These are phyloP conservation scores for Galendromus occidentalis DNA, from an alignment of 1,140 invertebrate genomes.

Conservation along the genomic window DNA sequence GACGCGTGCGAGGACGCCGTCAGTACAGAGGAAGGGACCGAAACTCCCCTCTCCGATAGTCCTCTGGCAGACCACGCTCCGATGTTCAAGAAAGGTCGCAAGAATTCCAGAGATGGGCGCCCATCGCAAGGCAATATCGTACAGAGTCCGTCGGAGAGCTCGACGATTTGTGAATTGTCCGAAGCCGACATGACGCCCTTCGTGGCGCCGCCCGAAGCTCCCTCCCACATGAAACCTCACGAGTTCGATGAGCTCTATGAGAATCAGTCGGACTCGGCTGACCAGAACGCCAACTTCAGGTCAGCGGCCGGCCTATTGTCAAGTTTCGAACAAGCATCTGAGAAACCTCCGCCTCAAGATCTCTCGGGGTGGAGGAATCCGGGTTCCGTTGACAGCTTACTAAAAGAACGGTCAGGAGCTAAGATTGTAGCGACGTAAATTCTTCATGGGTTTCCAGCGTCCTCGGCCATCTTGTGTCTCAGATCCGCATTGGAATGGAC, in stretches of 20 bases:
- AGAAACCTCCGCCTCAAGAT: background rate
- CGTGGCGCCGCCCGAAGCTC: background rate
- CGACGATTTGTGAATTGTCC: background rate
- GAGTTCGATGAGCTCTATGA: slow-evolving; percentile 2
- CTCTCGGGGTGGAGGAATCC: background rate
- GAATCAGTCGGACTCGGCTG: background rate
- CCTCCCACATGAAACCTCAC: background rate
- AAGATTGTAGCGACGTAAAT: background rate
- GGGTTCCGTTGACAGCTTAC: too few species aligned
- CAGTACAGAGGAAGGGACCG: background rate
- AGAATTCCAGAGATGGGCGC: background rate
- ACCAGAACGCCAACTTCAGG: background rate
- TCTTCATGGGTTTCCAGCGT: slow-evolving; percentile 39
- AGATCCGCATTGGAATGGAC: slow-evolving; percentile 87
- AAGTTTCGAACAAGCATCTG: background rate
- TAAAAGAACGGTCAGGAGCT: background rate
- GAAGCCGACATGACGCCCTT: background rate
- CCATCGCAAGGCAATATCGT: background rate
- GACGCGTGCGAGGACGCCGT: slow-evolving; percentile 41
- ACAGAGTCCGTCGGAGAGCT: slow-evolving; percentile 6
- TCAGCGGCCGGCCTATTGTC: background rate
- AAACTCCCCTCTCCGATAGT: background rate
- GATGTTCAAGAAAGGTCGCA: background rate
- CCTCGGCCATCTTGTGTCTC: slow-evolving; percentile 70
- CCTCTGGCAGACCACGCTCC: background rate